A percentile compares a stretch with the other conserved stretches of the same genome.
Conservation (phyloP, 1,140 invertebrate species). For the Araneus ventricosus region DNA sequence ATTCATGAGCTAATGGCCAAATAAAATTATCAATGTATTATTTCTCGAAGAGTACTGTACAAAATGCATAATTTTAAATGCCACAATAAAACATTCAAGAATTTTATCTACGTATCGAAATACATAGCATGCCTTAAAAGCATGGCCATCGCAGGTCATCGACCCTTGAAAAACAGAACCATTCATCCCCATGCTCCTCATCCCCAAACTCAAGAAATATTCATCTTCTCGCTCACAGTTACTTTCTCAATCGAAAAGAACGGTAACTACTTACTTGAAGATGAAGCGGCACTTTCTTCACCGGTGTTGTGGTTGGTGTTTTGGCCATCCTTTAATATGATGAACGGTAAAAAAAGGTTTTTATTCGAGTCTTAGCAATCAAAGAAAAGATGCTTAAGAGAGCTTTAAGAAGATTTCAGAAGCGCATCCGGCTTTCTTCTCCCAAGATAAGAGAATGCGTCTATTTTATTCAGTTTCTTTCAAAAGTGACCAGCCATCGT, state of each 20-base stretch:
- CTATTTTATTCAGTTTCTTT: background rate
- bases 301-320: slow-evolving; percentile 82
- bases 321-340: slow-evolving; percentile 56
- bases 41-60: too few relatives aligned
- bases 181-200: background rate
- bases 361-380: background rate
- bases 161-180: background rate
- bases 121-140: background rate
- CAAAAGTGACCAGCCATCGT: background rate
- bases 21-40: too few relatives aligned
- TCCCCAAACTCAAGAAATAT: background rate
- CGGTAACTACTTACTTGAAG: slow-evolving; percentile 86
- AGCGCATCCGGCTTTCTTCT: background rate
- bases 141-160: slow-evolving; percentile 7
- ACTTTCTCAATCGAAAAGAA: background rate
- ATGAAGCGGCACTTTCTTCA: slow-evolving; percentile 96
- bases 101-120: too few relatives aligned
- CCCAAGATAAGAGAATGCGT: background rate
- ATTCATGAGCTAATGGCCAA: too few relatives aligned
- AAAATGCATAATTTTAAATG: too few relatives aligned
- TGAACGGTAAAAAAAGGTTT: background rate
- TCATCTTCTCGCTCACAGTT: background rate
- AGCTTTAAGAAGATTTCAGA: background rate
- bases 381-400: background rate
- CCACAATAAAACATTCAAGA: too few relatives aligned